Percentiles rank a stretch among this genome's conserved stretches.
Conservation (phyloP, 2,888 invertebrate species). For the Oscheius myriophilus region DNA sequence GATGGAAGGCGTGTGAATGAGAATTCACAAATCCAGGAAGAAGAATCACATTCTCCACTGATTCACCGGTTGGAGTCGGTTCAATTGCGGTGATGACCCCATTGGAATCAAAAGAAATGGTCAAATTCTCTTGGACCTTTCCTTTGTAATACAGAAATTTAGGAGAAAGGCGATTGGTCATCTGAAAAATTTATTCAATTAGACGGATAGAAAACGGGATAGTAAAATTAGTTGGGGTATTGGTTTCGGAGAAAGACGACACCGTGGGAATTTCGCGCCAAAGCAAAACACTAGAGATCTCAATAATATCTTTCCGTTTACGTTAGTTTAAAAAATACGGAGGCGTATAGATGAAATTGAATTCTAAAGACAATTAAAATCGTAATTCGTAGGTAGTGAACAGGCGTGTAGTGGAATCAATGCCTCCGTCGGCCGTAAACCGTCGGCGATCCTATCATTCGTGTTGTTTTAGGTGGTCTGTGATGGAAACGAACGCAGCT, state of each 20-base stretch:
- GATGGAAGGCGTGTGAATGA: conserved; percentile 69
- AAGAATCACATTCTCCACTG: conserved; percentile 31
- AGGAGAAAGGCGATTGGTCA: conserved; percentile 10
- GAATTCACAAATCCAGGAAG: conserved; percentile 68
- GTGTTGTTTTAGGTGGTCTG: conserved; percentile 25
- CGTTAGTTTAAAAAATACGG: no score
- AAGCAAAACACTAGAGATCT: no score
- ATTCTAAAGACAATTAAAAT: no score
- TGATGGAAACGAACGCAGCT: conserved; percentile 13
- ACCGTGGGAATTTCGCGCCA: no score
- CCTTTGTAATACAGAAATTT: conserved; percentile 44
- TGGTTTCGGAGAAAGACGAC: no score
- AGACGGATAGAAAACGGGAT: not conserved
- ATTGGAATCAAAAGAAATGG: conserved; percentile 32
- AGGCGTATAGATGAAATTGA: no score
- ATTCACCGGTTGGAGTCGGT: not conserved
- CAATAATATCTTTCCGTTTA: no score
- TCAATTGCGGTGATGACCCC: conserved; percentile 32
- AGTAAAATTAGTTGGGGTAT: not conserved
- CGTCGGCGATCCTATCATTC: not conserved
- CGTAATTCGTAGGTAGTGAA: no score
- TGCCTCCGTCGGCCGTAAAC: no score
- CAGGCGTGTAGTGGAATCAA: no score
- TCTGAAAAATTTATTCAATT: not conserved
- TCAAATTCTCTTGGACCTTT: conserved; percentile 42